Evolutionary conservation across 1,140 invertebrate species (phyloP).

Genomic region (Sycophila sp.): DNA sequence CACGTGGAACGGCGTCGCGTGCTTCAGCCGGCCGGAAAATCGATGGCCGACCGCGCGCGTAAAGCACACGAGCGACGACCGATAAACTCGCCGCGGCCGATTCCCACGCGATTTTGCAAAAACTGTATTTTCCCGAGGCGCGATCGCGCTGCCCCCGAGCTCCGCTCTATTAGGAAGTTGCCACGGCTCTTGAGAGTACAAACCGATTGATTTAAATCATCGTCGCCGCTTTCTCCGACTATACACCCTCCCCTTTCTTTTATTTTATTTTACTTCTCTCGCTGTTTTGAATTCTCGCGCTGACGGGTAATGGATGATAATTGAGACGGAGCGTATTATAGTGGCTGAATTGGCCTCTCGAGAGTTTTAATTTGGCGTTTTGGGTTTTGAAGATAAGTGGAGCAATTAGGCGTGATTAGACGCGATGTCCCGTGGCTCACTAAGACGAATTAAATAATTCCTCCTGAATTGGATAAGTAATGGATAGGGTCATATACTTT

Average conservation of each 20-base stretch:
- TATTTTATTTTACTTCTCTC: too few relatives aligned
- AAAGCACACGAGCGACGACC: background rate
- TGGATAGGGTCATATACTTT: too few relatives aligned
- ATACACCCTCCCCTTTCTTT: too few relatives aligned
- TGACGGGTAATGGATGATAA: conserved; percentile 6
- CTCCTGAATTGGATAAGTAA: too few relatives aligned
- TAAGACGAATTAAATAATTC: too few relatives aligned
- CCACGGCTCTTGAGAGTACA: background rate
- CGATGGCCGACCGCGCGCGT: background rate
- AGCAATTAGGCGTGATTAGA: conserved; percentile 2
- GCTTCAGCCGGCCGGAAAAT: conserved; percentile 1
- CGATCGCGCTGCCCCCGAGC: background rate
- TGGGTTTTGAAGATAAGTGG: conserved; percentile 2
- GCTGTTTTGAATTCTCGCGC: background rate
- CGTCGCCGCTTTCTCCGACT: too few relatives aligned
- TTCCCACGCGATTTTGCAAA: conserved; percentile 13
- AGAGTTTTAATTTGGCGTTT: background rate
- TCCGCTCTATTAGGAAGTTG: conserved; percentile 8
- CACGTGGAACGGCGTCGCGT: background rate
- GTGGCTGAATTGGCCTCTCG: background rate
- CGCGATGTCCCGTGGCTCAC: background rate
- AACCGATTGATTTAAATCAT: conserved; percentile 30
- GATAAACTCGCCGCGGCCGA: conserved; percentile 1
- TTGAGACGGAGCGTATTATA: background rate
- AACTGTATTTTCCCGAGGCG: conserved; percentile 22